These are phyloP conservation scores for Phrynosoma blainvillii DNA, from an alignment of 2,113 vertebrate species.

Conservation along the genomic window DNA sequence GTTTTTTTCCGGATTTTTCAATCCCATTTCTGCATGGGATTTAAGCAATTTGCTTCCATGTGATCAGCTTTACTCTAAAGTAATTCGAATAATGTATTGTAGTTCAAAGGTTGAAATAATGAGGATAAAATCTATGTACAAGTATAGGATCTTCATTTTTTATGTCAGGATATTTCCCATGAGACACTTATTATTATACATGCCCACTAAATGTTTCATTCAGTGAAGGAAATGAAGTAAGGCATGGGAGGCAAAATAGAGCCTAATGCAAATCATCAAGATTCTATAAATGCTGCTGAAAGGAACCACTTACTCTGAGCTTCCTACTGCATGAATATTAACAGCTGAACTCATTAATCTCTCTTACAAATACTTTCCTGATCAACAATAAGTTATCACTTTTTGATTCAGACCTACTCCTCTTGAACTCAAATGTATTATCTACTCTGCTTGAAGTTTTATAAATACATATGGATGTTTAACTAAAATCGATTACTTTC, in stretches of 20 bases:
- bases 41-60: too few species aligned
- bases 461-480: neutral
- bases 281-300: slow-evolving; percentile 41
- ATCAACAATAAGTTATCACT: slow-evolving; percentile 29
- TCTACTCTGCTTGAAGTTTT: neutral
- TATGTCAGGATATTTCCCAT: slow-evolving; percentile 11
- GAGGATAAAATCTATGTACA: neutral
- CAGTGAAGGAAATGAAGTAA: slow-evolving; percentile 29
- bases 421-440: slow-evolving; percentile 1
- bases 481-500: slow-evolving; percentile 26
- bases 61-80: neutral
- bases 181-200: slow-evolving; percentile 23
- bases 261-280: slow-evolving; percentile 46
- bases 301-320: neutral
- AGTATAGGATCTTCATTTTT: neutral
- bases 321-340: slow-evolving; percentile 33
- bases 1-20: too few species aligned
- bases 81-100: neutral
- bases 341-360: slow-evolving; percentile 12
- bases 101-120: neutral
- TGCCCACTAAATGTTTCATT: slow-evolving; percentile 44
- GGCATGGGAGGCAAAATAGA: slow-evolving; percentile 31
- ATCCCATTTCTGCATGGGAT: too few species aligned
- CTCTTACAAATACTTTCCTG: slow-evolving; percentile 34
- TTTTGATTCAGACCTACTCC: neutral